Base-by-base conservation (phyloP, 2,113 vertebrate species). In the Fukomys damarensis region DNA sequence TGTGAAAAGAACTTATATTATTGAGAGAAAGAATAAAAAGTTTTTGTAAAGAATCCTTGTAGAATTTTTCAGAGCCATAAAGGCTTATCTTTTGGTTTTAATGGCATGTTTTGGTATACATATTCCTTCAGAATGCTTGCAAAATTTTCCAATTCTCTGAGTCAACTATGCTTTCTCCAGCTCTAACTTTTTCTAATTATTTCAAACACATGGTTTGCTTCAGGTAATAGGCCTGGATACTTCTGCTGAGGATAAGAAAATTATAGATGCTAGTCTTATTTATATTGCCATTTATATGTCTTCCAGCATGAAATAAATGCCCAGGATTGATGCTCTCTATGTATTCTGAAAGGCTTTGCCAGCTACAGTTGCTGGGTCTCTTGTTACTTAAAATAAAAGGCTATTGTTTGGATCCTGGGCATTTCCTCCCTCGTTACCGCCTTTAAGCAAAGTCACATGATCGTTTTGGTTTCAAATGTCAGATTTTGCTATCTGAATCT, bases 1-100 rank as follows among this genome's bases (percentile, higher is more conserved):
- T 79, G 13, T 92, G 32, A 96, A 93, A 79, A 38, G 38, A 86
- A 79, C 32, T 61, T 63, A 32, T 10, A 43, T 52, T 94, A 95
- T 72, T 46, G 26, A 68, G 24, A 7, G 1, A 58, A 92, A 93
- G 2, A n/a, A 35, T 80, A 54, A n/a, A 61, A 63, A 5, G 11
- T 17, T 94, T 92, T n/a, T 66, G 59, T 82, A 30, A 68, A 72
- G 12, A 63, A 54, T 93, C 20, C 24, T 26, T 76, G 20, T 24
- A 49, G 12, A 43, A 59, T 28, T 88, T 66, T 86, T 88, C 32
- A 77, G 65, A 16, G 54, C 22, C 32, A n/a, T 26, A 49, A 82
- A 68, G 0, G 16, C 10, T 3, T 43, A 54, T 41, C 32, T 86
- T 85, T 94, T 92, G 43, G 79, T 43, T 94, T 89, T 86, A 49